Conservation (phyloP, 2,888 invertebrate genomes). For the Erpobdella octoculata region DNA sequence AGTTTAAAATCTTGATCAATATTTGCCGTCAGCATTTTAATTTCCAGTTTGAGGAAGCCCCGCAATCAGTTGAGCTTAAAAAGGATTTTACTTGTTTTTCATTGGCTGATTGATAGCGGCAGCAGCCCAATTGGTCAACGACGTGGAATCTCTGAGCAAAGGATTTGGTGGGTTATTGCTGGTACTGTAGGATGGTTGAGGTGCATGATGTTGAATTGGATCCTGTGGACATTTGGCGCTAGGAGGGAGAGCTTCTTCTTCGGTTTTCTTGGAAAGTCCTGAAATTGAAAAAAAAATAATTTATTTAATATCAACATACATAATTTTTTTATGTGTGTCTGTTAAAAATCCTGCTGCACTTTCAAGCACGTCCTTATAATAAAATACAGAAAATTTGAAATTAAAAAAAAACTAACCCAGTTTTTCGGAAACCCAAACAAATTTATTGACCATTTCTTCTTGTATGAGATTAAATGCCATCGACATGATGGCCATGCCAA, state of each 20-base stretch:
- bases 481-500: conserved; percentile 53
- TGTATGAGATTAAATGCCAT: conserved; percentile 53
- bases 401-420: conserved; percentile 44
- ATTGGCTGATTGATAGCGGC: conserved; percentile 1
- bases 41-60: too few species aligned
- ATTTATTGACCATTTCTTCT: conserved; percentile 51
- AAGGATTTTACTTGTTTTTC: too few species aligned
- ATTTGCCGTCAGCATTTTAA: too few species aligned
- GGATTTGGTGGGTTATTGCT: neutral
- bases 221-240: neutral
- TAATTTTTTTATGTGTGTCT: neutral
- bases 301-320: neutral
- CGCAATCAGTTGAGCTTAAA: too few species aligned
- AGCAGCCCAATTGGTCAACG: conserved; percentile 6
- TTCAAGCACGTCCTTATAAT: too few species aligned
- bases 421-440: conserved; percentile 49
- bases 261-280: conserved; percentile 41
- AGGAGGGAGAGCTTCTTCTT: conserved; percentile 26
- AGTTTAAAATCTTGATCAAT: too few species aligned
- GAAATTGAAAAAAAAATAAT: neutral
- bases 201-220: neutral
- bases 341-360: neutral
- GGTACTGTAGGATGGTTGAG: neutral
- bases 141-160: neutral
- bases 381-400: too few species aligned